Base-by-base conservation (phyloP, 2,888 invertebrate species). In the Melanchra persicariae region DNA sequence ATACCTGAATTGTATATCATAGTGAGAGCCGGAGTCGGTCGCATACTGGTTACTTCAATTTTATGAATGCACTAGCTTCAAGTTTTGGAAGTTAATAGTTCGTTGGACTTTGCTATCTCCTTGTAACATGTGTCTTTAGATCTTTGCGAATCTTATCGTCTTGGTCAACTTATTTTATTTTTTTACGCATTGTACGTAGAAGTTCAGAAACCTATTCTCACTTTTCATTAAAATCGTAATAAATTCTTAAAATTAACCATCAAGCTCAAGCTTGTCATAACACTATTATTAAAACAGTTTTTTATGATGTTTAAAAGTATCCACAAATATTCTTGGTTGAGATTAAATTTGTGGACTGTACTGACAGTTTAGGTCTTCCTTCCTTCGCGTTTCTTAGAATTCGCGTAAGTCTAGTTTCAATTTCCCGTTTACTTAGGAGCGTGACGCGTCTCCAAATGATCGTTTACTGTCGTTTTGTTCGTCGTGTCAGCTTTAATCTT, bases 401-500 rank as follows among this genome's bases (percentile, higher is more conserved):
- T 70, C 8, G 24, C 15, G 45, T 26, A 65, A 62, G 52, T 75
- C 43, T 67, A 54, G 59, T 71, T 84, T 75, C 70, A 68, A 74
- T 79, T 81, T 84, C 78, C 81, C 68, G 69, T 75, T 81, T 75
- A 72, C 64, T 67, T 70, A 57, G 65, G 60, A 70, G 67, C 45
- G 62, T 79, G 59, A 61, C 34, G 67, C 47, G 43, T 72, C 52
- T 81, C 58, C 70, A 68, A 85, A 83, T 81, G 73, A 70, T 74
- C 57, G 34, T 68, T 76, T 55, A 52, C 58, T 71, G 72, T 84
- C 63, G 34, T 78, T 82, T 74, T 82, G 67, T 77, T 67, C 54
- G 2, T 70, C 45, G 45, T 74, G 80, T 81, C 81, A 77, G 65
- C 71, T 86, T 86, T 83, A 86, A 85, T 88, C 82, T 78, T 67